A percentile compares a stretch with the other conserved stretches of the same genome.
Conservation (phyloP, 2,888 invertebrate genomes). For the Opisthograptis luteolata region DNA sequence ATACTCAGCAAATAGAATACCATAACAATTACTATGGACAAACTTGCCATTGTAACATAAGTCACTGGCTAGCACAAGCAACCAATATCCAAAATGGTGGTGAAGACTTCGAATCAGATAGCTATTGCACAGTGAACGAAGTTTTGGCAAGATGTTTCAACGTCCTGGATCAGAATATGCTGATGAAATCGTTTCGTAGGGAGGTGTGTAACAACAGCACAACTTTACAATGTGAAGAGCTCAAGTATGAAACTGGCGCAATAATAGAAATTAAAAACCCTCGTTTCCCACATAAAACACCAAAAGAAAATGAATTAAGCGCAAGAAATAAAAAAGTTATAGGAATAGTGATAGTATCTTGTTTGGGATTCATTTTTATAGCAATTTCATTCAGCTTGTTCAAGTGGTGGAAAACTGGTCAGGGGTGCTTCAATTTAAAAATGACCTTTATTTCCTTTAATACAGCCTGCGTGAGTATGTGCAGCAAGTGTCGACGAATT, state of each 20-base stretch:
- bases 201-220: constrained; percentile 82
- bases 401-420: constrained; percentile 84
- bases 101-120: constrained; percentile 76
- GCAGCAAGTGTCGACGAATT: constrained; percentile 65
- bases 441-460: constrained; percentile 69
- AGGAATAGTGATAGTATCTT: constrained; percentile 81
- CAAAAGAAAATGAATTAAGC: constrained; percentile 49
- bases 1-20: constrained; percentile 75
- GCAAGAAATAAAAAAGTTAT: constrained; percentile 72
- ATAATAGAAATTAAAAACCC: constrained; percentile 71
- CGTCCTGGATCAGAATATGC: constrained; percentile 85
- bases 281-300: constrained; percentile 70
- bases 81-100: constrained; percentile 67
- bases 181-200: constrained; percentile 85
- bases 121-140: constrained; percentile 86
- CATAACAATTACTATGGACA: constrained; percentile 86
- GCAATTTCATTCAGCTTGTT: constrained; percentile 82
- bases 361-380: constrained; percentile 77
- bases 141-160: constrained; percentile 87
- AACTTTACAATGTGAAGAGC: constrained; percentile 84
- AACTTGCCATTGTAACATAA: constrained; percentile 86
- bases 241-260: constrained; percentile 60
- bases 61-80: constrained; percentile 81
- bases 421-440: constrained; percentile 77
- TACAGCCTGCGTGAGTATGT: constrained; percentile 66